Evolutionary conservation across 2,113 vertebrate species (phyloP).

Genomic region (Gyps fulvus): DNA sequence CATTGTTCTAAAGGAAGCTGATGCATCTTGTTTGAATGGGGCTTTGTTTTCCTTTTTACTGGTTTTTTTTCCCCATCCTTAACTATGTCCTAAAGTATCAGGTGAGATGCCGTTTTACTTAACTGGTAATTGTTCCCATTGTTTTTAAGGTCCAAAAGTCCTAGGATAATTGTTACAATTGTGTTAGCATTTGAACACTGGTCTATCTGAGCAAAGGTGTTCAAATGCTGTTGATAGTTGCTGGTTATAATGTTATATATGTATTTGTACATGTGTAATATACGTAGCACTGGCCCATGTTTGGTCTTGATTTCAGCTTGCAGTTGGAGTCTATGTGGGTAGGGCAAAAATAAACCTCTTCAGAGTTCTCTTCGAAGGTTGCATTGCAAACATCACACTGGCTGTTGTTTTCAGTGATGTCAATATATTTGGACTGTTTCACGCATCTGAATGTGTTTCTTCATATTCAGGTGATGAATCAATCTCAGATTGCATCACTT

Average conservation of each 20-base stretch:
- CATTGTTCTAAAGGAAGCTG: background rate
- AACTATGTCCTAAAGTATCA: background rate
- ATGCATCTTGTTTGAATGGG: background rate
- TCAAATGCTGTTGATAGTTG: background rate
- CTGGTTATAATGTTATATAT: background rate
- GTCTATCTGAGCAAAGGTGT: background rate
- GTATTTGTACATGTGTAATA: background rate
- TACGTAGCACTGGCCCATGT: too few relatives aligned
- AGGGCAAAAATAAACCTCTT: background rate
- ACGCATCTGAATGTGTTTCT: background rate
- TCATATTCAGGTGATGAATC: background rate
- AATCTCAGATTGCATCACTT: background rate
- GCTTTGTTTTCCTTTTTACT: background rate
- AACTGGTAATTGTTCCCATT: background rate
- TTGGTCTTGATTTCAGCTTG: background rate
- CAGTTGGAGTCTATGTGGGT: background rate
- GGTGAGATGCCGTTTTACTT: background rate
- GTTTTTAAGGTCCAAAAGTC: background rate
- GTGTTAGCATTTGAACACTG: background rate
- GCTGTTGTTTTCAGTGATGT: background rate
- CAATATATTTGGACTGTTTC: background rate
- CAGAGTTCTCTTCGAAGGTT: background rate
- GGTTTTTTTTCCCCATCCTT: background rate
- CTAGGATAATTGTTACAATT: background rate
- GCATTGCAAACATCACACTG: background rate